A percentile compares a stretch with the other conserved stretches of the same genome.
Evolutionary conservation across 2,113 vertebrate genomes (phyloP).

Genomic region (Cepphus grylle): DNA sequence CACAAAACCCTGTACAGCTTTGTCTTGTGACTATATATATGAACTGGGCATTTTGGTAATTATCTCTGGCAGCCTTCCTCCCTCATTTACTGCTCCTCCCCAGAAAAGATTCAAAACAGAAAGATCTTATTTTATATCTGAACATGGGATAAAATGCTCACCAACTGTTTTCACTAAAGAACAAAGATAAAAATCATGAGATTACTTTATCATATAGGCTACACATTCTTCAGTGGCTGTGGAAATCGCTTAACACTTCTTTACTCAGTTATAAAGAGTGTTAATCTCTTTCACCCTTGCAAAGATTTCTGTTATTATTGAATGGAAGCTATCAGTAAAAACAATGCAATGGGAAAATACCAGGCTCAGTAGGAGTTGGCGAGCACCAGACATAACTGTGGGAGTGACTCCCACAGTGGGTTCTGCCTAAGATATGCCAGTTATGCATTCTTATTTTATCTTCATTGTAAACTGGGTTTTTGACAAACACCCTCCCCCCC

Average conservation of each 20-base stretch:
- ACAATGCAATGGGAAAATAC: slow-evolving; percentile 58
- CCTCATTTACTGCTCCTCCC: background rate
- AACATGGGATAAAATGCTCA: background rate
- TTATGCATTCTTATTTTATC: slow-evolving; percentile 31
- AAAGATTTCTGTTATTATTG: background rate
- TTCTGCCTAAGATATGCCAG: slow-evolving; percentile 34
- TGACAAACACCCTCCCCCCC: background rate
- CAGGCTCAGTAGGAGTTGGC: slow-evolving; percentile 42
- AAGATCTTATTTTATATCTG: background rate
- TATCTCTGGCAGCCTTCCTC: background rate
- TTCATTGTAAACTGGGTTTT: background rate
- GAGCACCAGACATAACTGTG: slow-evolving; percentile 27
- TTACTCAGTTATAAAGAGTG: background rate
- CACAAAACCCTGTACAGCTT: background rate
- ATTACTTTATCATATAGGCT: background rate
- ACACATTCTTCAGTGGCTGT: background rate
- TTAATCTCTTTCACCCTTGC: slow-evolving; percentile 12
- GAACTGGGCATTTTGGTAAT: background rate
- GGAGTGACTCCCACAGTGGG: slow-evolving; percentile 38
- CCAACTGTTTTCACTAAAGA: background rate
- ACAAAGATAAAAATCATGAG: background rate
- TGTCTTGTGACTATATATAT: background rate
- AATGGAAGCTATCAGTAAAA: slow-evolving; percentile 29
- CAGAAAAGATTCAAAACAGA: background rate
- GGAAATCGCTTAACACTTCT: background rate